Evolutionary conservation across 2,888 invertebrate genomes (phyloP), one percentile per base, ranked within the genome.

Genomic region (Zeuzera pyrina): DNA sequence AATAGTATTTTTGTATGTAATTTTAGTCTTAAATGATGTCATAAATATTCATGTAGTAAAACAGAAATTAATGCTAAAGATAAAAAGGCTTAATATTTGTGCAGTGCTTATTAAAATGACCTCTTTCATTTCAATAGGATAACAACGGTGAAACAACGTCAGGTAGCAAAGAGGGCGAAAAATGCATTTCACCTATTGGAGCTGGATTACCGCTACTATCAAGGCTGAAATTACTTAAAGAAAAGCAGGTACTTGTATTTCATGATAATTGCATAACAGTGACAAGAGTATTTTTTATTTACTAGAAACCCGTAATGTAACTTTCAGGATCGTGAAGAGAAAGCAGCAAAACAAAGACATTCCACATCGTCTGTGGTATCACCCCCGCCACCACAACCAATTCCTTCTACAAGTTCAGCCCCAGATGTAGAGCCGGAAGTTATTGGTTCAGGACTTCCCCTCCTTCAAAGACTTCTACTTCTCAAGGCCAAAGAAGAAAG

Each of bases 121-220:
- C n/a, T n/a, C n/a, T n/a, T n/a, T n/a, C n/a, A n/a, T n/a, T n/a
- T n/a, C 41, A 39, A 15, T 37, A 84, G 87, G 71, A 86, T 54
- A 45, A 59, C 51, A 65, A 74, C 58, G 70, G 84, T 45, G 61
- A 73, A 40, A 74, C 69, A 22, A 66, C 71, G 1, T 72, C 73
- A 3, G 78, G 71, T 11, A 67, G 57, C 35, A 85, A 84, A 49
- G 89, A 89, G 43, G 69, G 61, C 15, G 87, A 86, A 34, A 89
- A 89, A 49, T 83, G 87, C 26, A 84, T 86, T 33, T 92, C 92
- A 30, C 92, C 93, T 0, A 86, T 94, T 38, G 94, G 94, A 23
- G 94, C 94, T 3, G 95, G 95, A 1, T 72, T 94, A 32, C 95
- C 94, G 0, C 70, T 95, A 14, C 71, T 95, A 5, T 89, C 92